Evolutionary conservation across 2,888 invertebrate genomes (phyloP).

Genomic region (Sabatieria punctata): DNA sequence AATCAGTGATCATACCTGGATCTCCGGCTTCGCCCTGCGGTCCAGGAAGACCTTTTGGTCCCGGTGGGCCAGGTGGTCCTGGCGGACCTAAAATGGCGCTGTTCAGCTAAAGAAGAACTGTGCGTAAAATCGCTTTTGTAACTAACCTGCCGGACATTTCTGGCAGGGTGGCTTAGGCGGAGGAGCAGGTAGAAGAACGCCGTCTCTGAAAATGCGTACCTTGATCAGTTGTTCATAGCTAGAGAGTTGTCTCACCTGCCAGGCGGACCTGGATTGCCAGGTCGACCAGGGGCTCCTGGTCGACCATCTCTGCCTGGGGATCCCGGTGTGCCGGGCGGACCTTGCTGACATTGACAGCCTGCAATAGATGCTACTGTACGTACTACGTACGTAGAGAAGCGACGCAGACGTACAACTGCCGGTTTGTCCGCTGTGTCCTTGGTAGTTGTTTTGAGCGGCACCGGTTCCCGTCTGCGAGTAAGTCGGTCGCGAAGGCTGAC

Average conservation of each 20-base stretch:
- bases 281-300: slow-evolving; percentile 25
- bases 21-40: slow-evolving; percentile 24
- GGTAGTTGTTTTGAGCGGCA: slow-evolving; percentile 10
- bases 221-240: too few relatives aligned
- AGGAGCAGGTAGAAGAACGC: slow-evolving; percentile 26
- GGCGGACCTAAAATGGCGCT: slow-evolving; percentile 5
- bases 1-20: slow-evolving; percentile 10
- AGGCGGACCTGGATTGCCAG: slow-evolving; percentile 24
- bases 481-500: background rate
- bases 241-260: too few relatives aligned
- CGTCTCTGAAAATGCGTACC: too few relatives aligned
- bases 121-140: slow-evolving; percentile 2
- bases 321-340: slow-evolving; percentile 22
- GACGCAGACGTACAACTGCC: too few relatives aligned
- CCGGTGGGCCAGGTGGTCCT: slow-evolving; percentile 22
- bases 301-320: slow-evolving; percentile 22
- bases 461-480: background rate
- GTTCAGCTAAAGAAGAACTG: slow-evolving; percentile 11
- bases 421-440: background rate
- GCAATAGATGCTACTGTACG: too few relatives aligned
- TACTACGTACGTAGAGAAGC: too few relatives aligned
- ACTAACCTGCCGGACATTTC: slow-evolving; percentile 17
- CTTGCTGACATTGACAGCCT: slow-evolving; percentile 26
- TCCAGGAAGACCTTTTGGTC: slow-evolving; percentile 22
- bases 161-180: slow-evolving; percentile 31